Percentiles rank a stretch among this genome's conserved stretches.
These are phyloP conservation scores for Panzeria rudis DNA, from an alignment of 2,888 invertebrate genomes.

Conservation along the genomic window DNA sequence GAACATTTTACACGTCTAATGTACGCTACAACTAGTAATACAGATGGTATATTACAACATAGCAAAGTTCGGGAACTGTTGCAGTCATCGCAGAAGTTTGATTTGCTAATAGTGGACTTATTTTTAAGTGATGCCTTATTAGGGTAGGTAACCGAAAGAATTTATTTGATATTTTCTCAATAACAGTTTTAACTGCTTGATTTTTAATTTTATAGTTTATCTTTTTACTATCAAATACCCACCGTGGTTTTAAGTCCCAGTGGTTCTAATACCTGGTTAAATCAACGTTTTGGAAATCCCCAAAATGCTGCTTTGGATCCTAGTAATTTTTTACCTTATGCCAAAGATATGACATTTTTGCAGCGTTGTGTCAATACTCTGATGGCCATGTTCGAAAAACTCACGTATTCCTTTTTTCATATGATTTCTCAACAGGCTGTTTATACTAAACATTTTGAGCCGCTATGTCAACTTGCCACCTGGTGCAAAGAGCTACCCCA, in stretches of 20 bases:
- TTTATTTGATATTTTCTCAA: background rate
- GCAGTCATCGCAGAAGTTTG: slow-evolving; percentile 79
- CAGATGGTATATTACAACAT: slow-evolving; percentile 80
- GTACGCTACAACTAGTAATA: slow-evolving; percentile 82
- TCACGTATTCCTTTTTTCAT: slow-evolving; percentile 83
- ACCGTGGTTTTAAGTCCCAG: slow-evolving; percentile 83
- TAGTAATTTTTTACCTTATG: slow-evolving; percentile 82
- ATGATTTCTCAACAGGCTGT: slow-evolving; percentile 82
- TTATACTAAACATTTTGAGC: slow-evolving; percentile 81
- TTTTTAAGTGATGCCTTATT: slow-evolving; percentile 84
- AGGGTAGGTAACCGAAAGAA: slow-evolving; percentile 76
- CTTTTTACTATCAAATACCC: slow-evolving; percentile 81
- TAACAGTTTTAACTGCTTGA: too few species aligned
- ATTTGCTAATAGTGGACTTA: slow-evolving; percentile 83
- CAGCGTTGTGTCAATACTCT: slow-evolving; percentile 84
- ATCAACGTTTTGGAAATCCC: slow-evolving; percentile 84
- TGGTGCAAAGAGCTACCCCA: slow-evolving; percentile 78
- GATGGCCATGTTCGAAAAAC: slow-evolving; percentile 81
- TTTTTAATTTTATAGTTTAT: slow-evolving; percentile 77
- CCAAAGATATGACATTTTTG: slow-evolving; percentile 83
- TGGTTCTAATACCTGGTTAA: slow-evolving; percentile 84
- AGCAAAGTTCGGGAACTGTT: slow-evolving; percentile 78
- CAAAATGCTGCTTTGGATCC: slow-evolving; percentile 84
- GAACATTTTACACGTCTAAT: slow-evolving; percentile 81
- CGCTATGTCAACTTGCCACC: slow-evolving; percentile 75